These are phyloP conservation scores for Eilema sororculum DNA, from an alignment of 2,888 invertebrate genomes.

Conservation along the genomic window DNA sequence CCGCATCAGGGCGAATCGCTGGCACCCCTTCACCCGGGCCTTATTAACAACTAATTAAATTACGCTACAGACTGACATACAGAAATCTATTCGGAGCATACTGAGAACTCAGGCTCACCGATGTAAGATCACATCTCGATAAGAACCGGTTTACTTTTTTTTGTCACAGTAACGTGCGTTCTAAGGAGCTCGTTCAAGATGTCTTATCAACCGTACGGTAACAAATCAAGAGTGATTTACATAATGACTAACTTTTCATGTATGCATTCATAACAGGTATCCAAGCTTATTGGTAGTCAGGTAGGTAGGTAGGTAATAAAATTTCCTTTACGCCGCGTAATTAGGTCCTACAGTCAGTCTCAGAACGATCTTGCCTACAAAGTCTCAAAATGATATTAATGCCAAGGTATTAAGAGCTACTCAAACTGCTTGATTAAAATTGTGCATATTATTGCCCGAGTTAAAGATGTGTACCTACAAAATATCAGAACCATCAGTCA, in stretches of 20 bases:
- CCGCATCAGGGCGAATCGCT: conserved; percentile 57
- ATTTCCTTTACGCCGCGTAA: not conserved
- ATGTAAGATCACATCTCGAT: conserved; percentile 24
- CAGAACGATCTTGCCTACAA: no score
- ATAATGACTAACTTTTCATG: conserved; percentile 19
- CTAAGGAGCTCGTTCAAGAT: conserved; percentile 17
- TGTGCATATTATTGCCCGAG: no score
- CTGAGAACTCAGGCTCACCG: not conserved
- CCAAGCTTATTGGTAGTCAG: not conserved
- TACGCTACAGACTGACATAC: conserved; percentile 51
- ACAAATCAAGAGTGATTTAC: conserved; percentile 17
- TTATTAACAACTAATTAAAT: conserved; percentile 67
- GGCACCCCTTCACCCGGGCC: conserved; percentile 72
- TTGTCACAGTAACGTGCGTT: conserved; percentile 19
- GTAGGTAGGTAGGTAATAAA: not conserved
- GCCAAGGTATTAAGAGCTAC: no score
- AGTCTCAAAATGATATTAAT: no score
- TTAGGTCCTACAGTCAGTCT: no score
- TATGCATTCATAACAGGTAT: conserved; percentile 4
- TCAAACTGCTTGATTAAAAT: no score
- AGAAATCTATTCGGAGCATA: conserved; percentile 47
- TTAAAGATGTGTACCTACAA: no score
- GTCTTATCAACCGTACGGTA: conserved; percentile 12
- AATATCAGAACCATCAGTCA: no score
- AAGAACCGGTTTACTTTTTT: conserved; percentile 31